Percentiles rank a stretch among this genome's conserved stretches.
Evolutionary conservation across 1,140 invertebrate species (phyloP).

Genomic region (Eulimnadia texana): DNA sequence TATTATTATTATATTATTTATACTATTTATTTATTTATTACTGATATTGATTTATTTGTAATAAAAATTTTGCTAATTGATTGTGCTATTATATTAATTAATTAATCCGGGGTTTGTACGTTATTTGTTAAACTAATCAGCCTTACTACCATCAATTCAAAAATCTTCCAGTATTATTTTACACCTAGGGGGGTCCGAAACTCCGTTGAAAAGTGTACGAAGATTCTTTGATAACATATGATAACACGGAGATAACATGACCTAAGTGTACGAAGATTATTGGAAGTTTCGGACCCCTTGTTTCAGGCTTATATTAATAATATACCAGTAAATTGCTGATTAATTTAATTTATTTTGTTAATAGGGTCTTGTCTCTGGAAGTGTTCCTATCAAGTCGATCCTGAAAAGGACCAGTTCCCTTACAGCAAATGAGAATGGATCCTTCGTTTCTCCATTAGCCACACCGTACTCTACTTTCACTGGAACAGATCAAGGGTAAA

Average conservation of each 20-base stretch:
- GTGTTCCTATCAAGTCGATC: constrained; percentile 62
- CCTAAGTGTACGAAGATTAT: no score
- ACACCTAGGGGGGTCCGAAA: no score
- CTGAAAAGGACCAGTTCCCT: constrained; percentile 84
- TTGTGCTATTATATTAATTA: neutral
- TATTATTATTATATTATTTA: neutral
- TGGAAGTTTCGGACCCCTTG: no score
- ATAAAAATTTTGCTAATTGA: neutral
- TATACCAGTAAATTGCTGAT: neutral
- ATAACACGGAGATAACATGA: no score
- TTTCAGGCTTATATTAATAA: no score
- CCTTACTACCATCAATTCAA: no score
- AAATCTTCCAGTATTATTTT: no score
- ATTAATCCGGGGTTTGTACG: neutral
- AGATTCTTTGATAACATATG: no score
- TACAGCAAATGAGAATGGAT: constrained; percentile 42
- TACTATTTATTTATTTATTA: neutral
- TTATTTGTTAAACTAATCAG: neutral
- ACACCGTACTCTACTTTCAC: constrained; percentile 51
- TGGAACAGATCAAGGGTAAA: constrained; percentile 58
- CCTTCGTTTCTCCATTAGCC: constrained; percentile 57
- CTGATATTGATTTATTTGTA: neutral
- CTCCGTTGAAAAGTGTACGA: no score
- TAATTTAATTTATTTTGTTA: neutral
- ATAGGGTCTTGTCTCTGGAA: neutral